Percentiles rank a stretch among this genome's conserved stretches.
These are phyloP conservation scores for Drosophila buzzatii DNA, from an alignment of 2,888 invertebrate species.

Conservation along the genomic window DNA sequence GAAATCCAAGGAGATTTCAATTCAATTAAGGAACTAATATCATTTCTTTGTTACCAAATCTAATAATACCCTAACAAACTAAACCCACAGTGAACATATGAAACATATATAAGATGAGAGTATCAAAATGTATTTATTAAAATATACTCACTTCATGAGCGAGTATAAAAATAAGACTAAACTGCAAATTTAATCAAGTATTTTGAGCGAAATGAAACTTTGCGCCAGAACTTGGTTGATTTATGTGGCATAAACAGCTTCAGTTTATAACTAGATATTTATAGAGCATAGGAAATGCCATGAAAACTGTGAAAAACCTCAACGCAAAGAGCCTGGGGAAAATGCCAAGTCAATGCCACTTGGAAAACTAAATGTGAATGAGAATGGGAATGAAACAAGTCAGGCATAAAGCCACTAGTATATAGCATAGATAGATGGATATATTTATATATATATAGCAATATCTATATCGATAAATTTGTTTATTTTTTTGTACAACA, in stretches of 20 bases:
- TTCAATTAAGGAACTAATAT: too few species aligned
- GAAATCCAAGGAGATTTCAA: too few species aligned
- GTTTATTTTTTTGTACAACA: slow-evolving; percentile 38
- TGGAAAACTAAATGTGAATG: background rate
- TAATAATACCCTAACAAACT: too few species aligned
- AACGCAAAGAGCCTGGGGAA: background rate
- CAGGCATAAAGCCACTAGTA: background rate
- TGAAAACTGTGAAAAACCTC: background rate
- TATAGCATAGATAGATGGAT: background rate
- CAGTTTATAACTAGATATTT: background rate
- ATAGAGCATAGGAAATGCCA: background rate
- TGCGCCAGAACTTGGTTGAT: too few species aligned
- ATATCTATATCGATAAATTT: slow-evolving; percentile 20
- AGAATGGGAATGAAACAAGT: background rate
- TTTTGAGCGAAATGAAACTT: background rate
- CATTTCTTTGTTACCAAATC: too few species aligned
- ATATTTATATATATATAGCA: background rate
- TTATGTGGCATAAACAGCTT: background rate
- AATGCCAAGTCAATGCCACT: slow-evolving; percentile 2
- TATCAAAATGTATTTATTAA: too few species aligned
- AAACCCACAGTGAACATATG: too few species aligned
- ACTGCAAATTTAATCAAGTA: background rate
- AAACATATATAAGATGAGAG: too few species aligned
- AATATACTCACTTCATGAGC: background rate
- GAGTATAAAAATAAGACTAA: background rate